Conservation (phyloP, 2,888 invertebrate genomes). For the Crioceris asparagi region DNA sequence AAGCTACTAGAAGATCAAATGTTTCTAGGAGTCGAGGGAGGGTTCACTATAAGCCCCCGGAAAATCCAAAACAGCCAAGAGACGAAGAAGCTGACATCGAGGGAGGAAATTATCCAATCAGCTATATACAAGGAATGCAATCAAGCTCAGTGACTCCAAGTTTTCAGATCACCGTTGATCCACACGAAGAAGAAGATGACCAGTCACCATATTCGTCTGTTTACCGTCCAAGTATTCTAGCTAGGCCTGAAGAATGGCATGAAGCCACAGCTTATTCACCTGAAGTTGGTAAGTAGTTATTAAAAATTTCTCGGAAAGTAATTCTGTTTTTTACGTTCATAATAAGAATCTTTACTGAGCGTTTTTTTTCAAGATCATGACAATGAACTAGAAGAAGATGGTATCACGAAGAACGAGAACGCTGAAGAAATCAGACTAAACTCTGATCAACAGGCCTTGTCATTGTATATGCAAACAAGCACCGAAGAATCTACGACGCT, state of each 20-base stretch:
- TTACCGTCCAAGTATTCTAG: slow-evolving; percentile 41
- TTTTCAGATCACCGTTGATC: slow-evolving; percentile 33
- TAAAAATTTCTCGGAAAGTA: no score
- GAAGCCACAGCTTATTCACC: slow-evolving; percentile 26
- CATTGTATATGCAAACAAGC: slow-evolving; percentile 8
- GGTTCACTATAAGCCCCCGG: slow-evolving; percentile 42
- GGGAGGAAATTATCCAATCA: slow-evolving; percentile 40
- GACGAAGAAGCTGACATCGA: slow-evolving; percentile 35
- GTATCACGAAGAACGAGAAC: not conserved
- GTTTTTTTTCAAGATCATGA: no score
- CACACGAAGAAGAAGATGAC: slow-evolving; percentile 37
- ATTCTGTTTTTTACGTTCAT: no score
- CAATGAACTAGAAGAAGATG: not conserved
- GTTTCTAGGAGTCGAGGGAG: slow-evolving; percentile 34
- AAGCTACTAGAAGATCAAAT: slow-evolving; percentile 20
- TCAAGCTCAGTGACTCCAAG: slow-evolving; percentile 23
- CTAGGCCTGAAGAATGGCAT: slow-evolving; percentile 27
- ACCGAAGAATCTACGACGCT: slow-evolving; percentile 21
- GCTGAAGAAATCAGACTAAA: no score
- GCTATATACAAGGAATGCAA: slow-evolving; percentile 27
- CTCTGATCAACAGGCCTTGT: slow-evolving; percentile 7
- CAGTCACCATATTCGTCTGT: slow-evolving; percentile 47
- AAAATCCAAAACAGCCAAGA: slow-evolving; percentile 23
- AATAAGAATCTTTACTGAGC: no score
- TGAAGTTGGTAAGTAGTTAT: no score